Evolutionary conservation across 1,140 invertebrate species (phyloP).

Genomic region (Anastatus disparis): DNA sequence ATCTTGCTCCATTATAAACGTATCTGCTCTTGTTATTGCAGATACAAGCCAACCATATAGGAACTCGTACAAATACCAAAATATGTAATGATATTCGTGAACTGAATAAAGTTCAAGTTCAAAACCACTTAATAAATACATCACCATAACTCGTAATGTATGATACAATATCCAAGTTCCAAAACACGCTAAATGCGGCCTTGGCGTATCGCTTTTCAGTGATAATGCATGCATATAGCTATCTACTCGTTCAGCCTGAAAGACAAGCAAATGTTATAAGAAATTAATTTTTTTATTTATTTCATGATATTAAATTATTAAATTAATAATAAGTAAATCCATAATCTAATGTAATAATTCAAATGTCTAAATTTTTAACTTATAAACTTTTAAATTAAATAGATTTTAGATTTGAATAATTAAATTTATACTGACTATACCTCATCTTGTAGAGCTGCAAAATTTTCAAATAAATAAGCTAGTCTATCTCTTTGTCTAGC

Average conservation of each 20-base stretch:
- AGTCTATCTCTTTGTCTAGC: conserved; percentile 94
- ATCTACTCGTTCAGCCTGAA: conserved; percentile 91
- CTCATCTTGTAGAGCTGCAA: conserved; percentile 93
- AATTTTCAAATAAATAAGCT: conserved; percentile 88
- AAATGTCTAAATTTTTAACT: no score
- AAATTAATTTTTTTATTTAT: no score
- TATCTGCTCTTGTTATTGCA: conserved; percentile 88
- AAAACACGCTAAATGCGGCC: conserved; percentile 86
- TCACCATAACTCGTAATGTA: conserved; percentile 94
- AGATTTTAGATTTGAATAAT: background rate
- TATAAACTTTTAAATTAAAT: no score
- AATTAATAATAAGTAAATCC: no score
- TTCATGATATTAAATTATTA: no score
- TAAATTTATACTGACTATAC: conserved; percentile 62
- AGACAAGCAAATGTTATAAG: conserved; percentile 42
- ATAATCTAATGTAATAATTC: no score
- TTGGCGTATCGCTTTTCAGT: conserved; percentile 74
- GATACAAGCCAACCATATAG: conserved; percentile 94
- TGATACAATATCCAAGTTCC: conserved; percentile 97
- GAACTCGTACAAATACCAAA: conserved; percentile 96
- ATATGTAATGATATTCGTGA: conserved; percentile 97
- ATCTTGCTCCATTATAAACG: conserved; percentile 83
- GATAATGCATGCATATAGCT: conserved; percentile 80
- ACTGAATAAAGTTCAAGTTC: conserved; percentile 94
- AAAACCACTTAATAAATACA: conserved; percentile 93